phyloP scores from a whole-genome alignment of 2,797 vertebrate species.

The Uromys caudimaculatus region DNA sequence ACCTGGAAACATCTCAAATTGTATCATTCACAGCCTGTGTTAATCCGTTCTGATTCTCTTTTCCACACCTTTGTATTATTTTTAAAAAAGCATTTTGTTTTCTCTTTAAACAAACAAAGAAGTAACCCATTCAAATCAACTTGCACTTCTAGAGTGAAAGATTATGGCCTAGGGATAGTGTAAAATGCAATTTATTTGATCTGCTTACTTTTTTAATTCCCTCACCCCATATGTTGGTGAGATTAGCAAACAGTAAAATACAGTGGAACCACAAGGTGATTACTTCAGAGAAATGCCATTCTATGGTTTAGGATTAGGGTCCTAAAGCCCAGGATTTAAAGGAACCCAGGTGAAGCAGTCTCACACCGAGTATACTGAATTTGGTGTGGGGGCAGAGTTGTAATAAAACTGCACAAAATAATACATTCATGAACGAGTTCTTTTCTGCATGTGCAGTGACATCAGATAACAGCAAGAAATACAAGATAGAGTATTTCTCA shows the following conservation, averaged over 20 bases:
- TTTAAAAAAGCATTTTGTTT: not conserved
- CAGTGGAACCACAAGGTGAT: conserved; percentile 87
- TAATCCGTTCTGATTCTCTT: not conserved
- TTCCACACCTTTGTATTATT: not conserved
- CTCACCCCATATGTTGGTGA: conserved; percentile 85
- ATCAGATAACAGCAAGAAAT: not conserved
- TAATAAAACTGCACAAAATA: conserved; percentile 61
- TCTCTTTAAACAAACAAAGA: not conserved
- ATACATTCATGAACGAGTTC: conserved; percentile 59
- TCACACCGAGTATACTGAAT: conserved; percentile 51
- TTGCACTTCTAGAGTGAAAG: not conserved
- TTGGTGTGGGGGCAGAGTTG: not conserved
- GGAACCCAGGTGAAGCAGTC: conserved; percentile 69
- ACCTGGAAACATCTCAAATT: not conserved
- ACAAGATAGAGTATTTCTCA: not conserved
- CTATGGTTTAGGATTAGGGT: conserved; percentile 84
- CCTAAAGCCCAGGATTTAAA: conserved; percentile 80
- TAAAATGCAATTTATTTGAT: conserved; percentile 88
- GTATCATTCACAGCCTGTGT: not conserved
- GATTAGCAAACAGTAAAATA: conserved; percentile 88
- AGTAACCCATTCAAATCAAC: conserved; percentile 14
- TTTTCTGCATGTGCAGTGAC: conserved; percentile 26
- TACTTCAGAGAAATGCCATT: conserved; percentile 87
- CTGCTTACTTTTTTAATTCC: conserved; percentile 88
- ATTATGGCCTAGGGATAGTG: conserved; percentile 76